Evolutionary conservation across 2,113 vertebrate species (phyloP), one percentile per base, ranked within the genome.

Genomic region (Tragelaphus imberbis): DNA sequence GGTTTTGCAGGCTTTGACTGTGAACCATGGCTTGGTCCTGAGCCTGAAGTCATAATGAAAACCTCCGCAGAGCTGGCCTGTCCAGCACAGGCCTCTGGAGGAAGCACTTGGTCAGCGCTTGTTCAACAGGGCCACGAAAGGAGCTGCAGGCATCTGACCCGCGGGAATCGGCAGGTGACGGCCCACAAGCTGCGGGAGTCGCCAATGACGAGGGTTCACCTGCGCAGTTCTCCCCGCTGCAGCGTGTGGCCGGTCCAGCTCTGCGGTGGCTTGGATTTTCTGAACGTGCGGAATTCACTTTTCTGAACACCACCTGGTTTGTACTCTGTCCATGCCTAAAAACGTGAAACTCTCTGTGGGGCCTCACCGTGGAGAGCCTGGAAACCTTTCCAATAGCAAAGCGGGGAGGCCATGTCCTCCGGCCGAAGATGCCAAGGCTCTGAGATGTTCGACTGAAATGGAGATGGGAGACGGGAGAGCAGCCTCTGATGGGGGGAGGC

Each of bases 131-230:
- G 14, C 58, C 8, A 17, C 15, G 12, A 17, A 6, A 14, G 1
- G 36, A 30, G 40, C 59, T 16, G 11, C n/a, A 9, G 44, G 30
- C n/a, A 2, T 27, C 40, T 8, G 36, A 1, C 40, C 28, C 12
- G 2, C 11, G 53, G 33, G 2, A 14, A 25, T 0, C 0, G 17
- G 2, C 21, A 27, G 33, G 40, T 1, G 21, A 27, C 19, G 28
- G 15, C 5, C 10, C 33, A 27, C 3, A 7, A 10, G 3, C 13
- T 4, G 63, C 14, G 1, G 28, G 79, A 3, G 5, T 4, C 79
- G 27, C 53, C 28, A 16, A 36, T 10, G 2, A 3, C 36, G 0
- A 1, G n/a, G 0, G 25, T 9, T 56, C 7, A 3, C 13, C 10
- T 6, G 16, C 55, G 77, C 19, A 9, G 0, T 0, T 16, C 21